Evolutionary conservation across 2,113 vertebrate genomes (phyloP).

Genomic region (Bufo bufo): DNA sequence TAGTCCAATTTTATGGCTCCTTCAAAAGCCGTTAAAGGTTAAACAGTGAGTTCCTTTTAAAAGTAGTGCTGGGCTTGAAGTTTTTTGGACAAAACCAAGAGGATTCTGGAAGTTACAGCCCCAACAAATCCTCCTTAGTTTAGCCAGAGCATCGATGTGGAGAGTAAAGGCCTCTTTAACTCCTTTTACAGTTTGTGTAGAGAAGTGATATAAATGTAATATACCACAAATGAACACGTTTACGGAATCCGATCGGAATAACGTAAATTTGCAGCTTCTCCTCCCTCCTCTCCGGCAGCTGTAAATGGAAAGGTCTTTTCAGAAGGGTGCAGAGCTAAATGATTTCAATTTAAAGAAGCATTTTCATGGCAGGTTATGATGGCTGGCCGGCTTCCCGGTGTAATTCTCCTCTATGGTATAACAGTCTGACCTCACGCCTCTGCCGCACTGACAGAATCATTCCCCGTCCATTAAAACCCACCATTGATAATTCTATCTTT

Average conservation of each 20-base stretch:
- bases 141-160: not conserved
- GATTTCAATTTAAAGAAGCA: not conserved
- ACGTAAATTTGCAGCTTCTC: not conserved
- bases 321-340: not conserved
- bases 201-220: not conserved
- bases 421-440: conserved; percentile 9
- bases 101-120: not conserved
- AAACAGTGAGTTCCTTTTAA: too few species aligned
- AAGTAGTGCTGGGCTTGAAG: too few species aligned
- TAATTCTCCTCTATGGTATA: not conserved
- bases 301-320: not conserved
- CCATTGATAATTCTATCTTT: not conserved
- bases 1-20: too few species aligned
- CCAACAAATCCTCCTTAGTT: not conserved
- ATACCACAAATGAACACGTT: not conserved
- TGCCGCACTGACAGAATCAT: not conserved
- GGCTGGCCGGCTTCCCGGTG: conserved; percentile 2
- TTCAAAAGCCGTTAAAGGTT: too few species aligned
- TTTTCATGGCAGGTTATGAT: not conserved
- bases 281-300: not conserved
- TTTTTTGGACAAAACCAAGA: not conserved
- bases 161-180: not conserved
- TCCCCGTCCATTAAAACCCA: conserved; percentile 1
- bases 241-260: not conserved
- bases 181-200: not conserved